Conservation (phyloP, 1,140 invertebrate genomes). For the Pantala flavescens region DNA sequence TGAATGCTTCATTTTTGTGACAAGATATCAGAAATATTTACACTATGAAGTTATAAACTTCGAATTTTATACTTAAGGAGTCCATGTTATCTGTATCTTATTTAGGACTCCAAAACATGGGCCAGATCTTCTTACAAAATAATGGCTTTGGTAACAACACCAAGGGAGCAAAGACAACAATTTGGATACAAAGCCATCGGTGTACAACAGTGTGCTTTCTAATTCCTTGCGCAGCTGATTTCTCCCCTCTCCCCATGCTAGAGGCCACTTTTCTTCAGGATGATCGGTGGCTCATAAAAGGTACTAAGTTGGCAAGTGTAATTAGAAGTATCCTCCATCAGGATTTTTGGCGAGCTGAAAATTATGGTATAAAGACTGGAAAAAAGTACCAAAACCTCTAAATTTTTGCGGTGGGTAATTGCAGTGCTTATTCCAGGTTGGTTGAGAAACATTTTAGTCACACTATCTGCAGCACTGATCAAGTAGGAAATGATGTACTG, state of each 20-base stretch:
- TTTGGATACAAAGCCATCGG: background rate
- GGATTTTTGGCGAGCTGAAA: background rate
- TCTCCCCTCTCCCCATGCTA: background rate
- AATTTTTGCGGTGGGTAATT: background rate
- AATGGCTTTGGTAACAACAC: slow-evolving; percentile 9
- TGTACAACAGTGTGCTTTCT: slow-evolving; percentile 9
- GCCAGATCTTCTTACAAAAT: slow-evolving; percentile 6
- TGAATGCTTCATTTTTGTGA: slow-evolving; percentile 10
- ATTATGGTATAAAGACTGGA: background rate
- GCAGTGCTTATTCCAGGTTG: background rate
- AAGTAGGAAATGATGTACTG: background rate
- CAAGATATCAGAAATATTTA: slow-evolving; percentile 7
- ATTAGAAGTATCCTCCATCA: background rate
- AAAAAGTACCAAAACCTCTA: background rate
- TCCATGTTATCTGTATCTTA: background rate
- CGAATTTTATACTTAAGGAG: slow-evolving; percentile 2
- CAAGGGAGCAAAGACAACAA: background rate
- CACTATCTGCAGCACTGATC: background rate
- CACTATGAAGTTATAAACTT: slow-evolving; percentile 10
- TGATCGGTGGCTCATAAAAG: background rate
- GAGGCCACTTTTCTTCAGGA: background rate
- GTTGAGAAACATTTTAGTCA: background rate
- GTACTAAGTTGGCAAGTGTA: background rate
- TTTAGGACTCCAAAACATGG: slow-evolving; percentile 9
- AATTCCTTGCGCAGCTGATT: background rate